Conservation (phyloP, 2,797 vertebrate species). For the Mormyrus proboscirostris region DNA sequence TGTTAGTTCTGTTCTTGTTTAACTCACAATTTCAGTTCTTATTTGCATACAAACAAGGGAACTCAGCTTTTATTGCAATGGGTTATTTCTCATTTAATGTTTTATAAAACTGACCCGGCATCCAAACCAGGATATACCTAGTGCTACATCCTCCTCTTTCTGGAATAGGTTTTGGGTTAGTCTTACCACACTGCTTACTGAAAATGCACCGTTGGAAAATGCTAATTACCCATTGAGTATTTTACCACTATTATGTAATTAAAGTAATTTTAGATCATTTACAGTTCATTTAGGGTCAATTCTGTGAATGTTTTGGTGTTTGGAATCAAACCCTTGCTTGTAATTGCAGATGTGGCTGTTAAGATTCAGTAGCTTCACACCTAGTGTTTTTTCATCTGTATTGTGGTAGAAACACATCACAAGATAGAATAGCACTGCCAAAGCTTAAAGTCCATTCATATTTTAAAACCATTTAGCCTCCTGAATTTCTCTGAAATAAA, state of each 20-base stretch:
- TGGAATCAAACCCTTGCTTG: not conserved
- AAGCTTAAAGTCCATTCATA: not conserved
- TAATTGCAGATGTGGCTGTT: not conserved
- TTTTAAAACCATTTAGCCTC: not conserved
- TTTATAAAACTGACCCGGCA: not conserved
- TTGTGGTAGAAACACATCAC: not conserved
- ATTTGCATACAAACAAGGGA: not conserved
- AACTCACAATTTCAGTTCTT: not conserved
- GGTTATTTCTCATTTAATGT: not conserved
- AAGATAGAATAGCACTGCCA: not conserved
- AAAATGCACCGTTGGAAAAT: not conserved
- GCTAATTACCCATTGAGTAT: not conserved
- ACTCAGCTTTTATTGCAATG: not conserved
- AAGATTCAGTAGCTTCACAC: not conserved
- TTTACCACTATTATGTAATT: not conserved
- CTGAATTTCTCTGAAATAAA: not conserved
- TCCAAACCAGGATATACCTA: not conserved
- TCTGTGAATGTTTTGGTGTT: not conserved
- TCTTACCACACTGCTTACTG: not conserved
- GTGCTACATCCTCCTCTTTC: not conserved
- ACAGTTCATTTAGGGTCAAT: not conserved
- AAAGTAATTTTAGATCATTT: not conserved
- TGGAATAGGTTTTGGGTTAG: not conserved
- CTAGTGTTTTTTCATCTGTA: not conserved
- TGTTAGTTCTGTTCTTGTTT: not conserved